These are phyloP conservation scores for Isurus oxyrinchus DNA, from an alignment of 2,113 vertebrate genomes.

Conservation along the genomic window DNA sequence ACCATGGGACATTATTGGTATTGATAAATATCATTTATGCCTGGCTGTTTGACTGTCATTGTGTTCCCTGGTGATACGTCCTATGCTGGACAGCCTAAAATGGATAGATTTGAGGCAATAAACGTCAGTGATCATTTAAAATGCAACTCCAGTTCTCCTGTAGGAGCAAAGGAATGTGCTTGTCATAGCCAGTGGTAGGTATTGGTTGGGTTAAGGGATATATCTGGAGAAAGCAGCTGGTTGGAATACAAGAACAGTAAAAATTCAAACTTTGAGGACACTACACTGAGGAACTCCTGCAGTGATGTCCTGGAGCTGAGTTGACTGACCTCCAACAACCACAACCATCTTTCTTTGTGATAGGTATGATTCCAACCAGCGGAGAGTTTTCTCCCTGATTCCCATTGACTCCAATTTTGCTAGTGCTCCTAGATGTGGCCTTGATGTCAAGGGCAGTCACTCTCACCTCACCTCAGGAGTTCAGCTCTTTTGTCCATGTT, in stretches of 20 bases:
- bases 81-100: background rate
- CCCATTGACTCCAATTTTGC: too few species aligned
- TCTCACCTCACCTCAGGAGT: too few species aligned
- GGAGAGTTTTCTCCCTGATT: too few species aligned
- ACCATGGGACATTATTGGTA: background rate
- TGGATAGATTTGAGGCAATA: background rate
- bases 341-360: too few species aligned
- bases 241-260: background rate
- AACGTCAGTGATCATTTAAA: background rate
- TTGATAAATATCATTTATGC: background rate
- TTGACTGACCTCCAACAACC: too few species aligned
- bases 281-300: too few species aligned
- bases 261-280: background rate
- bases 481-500: too few species aligned
- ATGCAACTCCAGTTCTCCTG: background rate
- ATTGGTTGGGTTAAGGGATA: background rate
- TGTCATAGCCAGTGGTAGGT: background rate
- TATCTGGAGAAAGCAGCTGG: background rate
- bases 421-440: too few species aligned
- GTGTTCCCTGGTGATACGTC: background rate
- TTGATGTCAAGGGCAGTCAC: too few species aligned
- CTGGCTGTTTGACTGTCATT: background rate
- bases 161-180: background rate
- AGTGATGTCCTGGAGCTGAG: too few species aligned
- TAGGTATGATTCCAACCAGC: too few species aligned